Conservation (phyloP, 2,888 invertebrate genomes). For the Coelogynopora nodosa region DNA sequence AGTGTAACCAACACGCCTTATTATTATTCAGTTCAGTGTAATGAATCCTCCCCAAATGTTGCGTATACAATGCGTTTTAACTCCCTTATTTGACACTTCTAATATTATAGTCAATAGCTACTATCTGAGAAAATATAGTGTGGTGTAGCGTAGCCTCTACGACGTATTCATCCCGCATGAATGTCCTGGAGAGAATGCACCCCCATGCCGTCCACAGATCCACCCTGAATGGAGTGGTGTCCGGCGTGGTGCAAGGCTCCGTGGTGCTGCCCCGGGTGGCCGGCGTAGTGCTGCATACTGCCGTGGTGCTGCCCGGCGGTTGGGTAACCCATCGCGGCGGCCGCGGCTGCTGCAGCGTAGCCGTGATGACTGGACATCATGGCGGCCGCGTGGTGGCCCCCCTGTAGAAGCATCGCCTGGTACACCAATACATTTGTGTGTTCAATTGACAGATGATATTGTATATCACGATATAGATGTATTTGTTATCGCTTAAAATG, state of each 20-base stretch:
- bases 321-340: not conserved
- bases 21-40: too few species aligned
- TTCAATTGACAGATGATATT: too few species aligned
- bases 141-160: too few species aligned
- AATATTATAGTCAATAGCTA: too few species aligned
- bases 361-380: conserved; percentile 2
- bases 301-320: not conserved
- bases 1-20: too few species aligned
- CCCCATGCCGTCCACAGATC: not conserved
- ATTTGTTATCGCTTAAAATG: too few species aligned
- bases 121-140: too few species aligned
- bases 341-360: not conserved
- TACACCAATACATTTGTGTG: too few species aligned
- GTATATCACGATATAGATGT: too few species aligned
- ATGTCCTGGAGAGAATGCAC: conserved; percentile 39
- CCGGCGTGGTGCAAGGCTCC: not conserved
- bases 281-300: not conserved
- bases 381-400: conserved; percentile 7
- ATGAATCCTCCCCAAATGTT: too few species aligned
- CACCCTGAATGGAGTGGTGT: not conserved
- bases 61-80: too few species aligned
- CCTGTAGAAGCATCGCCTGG: not conserved
- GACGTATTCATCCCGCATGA: conserved; percentile 40
- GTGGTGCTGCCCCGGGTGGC: not conserved
- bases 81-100: too few species aligned